A percentile compares a stretch with the other conserved stretches of the same genome.
phyloP scores from a whole-genome alignment of 2,113 vertebrate genomes.

The Hemibagrus wyckioides region DNA sequence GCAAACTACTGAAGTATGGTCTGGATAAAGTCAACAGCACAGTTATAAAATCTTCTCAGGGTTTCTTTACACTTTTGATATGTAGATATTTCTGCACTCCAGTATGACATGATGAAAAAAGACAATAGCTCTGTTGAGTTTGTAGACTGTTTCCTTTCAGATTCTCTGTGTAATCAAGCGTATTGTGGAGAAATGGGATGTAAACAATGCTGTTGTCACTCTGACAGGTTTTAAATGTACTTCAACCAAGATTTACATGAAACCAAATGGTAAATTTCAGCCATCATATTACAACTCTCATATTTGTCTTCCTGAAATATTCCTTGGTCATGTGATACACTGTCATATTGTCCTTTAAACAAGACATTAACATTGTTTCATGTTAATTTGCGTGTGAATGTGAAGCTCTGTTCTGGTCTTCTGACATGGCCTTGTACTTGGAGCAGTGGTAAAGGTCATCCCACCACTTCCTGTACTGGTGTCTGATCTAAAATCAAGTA shows the following conservation, averaged over 20 bases:
- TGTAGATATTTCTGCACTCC: neutral
- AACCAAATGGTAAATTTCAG: neutral
- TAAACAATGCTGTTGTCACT: neutral
- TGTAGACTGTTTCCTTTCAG: neutral
- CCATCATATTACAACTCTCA: neutral
- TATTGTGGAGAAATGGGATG: neutral
- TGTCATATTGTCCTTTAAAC: neutral
- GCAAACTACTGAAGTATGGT: neutral
- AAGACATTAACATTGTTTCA: neutral
- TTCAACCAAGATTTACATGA: neutral
- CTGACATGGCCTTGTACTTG: neutral
- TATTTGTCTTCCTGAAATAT: neutral
- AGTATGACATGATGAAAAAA: neutral
- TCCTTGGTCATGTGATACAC: neutral
- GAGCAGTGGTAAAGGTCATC: neutral
- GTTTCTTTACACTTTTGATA: neutral
- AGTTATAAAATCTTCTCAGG: neutral
- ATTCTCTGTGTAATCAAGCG: neutral
- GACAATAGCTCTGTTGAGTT: neutral
- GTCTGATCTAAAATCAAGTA: conserved; percentile 10
- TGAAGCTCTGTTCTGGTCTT: neutral
- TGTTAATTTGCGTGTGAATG: neutral
- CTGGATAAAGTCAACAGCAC: neutral
- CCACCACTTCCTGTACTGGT: conserved; percentile 28
- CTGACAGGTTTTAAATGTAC: neutral